These are phyloP conservation scores for Plemyria rubiginata DNA, from an alignment of 2,888 invertebrate genomes.

Conservation along the genomic window DNA sequence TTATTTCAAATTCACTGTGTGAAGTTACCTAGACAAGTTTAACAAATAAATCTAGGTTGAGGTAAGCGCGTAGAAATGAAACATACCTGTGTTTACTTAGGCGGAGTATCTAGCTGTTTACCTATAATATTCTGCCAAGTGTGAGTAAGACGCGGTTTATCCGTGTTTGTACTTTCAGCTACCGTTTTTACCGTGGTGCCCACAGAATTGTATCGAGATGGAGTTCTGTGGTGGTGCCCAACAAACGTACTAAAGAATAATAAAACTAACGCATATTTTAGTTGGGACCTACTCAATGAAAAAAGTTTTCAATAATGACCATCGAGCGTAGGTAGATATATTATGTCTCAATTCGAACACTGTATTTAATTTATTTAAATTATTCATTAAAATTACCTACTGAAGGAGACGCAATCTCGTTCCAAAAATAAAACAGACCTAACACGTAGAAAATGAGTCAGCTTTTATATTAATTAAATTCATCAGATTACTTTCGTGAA, in stretches of 20 bases:
- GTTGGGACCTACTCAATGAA: no score
- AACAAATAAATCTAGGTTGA: slow-evolving; percentile 20
- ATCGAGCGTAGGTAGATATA: no score
- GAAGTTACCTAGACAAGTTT: slow-evolving; percentile 30
- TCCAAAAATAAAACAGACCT: not conserved
- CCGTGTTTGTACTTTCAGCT: not conserved
- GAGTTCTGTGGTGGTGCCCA: no score
- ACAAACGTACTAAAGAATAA: no score
- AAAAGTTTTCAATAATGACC: no score
- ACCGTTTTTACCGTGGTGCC: no score
- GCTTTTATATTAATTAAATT: slow-evolving; percentile 3
- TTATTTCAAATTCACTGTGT: slow-evolving; percentile 36
- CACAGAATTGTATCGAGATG: no score
- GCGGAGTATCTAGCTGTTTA: not conserved
- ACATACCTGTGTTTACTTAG: slow-evolving; percentile 15
- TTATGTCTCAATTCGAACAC: not conserved
- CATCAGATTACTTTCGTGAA: slow-evolving; percentile 1
- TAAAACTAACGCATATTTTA: no score
- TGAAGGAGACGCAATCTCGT: not conserved
- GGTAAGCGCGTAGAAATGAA: slow-evolving; percentile 6
- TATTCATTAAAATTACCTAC: not conserved
- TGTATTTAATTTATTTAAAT: not conserved
- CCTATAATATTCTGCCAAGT: slow-evolving; percentile 5
- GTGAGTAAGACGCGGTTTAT: not conserved
- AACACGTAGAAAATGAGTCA: not conserved